These are phyloP conservation scores for Neosilurus hyrtlii DNA, from an alignment of 2,797 vertebrate genomes.

Conservation along the genomic window DNA sequence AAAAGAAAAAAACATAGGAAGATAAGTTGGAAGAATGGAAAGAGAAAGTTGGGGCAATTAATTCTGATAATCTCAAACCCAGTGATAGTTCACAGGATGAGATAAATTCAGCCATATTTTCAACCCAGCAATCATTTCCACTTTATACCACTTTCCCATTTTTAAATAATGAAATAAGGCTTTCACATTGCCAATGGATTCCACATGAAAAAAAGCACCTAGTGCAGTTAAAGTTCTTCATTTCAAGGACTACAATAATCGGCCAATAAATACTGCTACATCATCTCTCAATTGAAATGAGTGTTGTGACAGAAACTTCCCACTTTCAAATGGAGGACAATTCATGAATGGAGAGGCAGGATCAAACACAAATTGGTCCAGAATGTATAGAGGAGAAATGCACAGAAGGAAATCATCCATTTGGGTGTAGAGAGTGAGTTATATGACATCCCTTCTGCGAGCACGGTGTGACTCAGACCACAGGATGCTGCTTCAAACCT, in stretches of 20 bases:
- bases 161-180: slow-evolving; percentile 39
- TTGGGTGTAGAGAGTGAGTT: slow-evolving; percentile 35
- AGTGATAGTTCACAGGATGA: background rate
- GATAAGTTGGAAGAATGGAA: background rate
- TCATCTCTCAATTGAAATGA: slow-evolving; percentile 27
- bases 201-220: slow-evolving; percentile 6
- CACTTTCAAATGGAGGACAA: slow-evolving; percentile 31
- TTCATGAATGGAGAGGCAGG: slow-evolving; percentile 38
- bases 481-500: slow-evolving; percentile 32
- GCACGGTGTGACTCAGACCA: slow-evolving; percentile 40
- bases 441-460: slow-evolving; percentile 38
- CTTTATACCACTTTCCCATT: slow-evolving; percentile 30
- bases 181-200: slow-evolving; percentile 32
- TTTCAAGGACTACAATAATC: slow-evolving; percentile 10
- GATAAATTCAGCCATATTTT: slow-evolving; percentile 20
- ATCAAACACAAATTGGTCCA: slow-evolving; percentile 49
- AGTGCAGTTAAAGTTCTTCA: background rate
- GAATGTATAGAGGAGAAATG: slow-evolving; percentile 37
- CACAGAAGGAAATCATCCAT: slow-evolving; percentile 34
- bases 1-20: background rate
- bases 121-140: slow-evolving; percentile 24
- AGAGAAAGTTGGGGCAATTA: background rate
- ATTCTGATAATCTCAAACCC: background rate
- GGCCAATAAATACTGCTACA: slow-evolving; percentile 11
- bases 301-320: slow-evolving; percentile 16